A percentile compares a stretch with the other conserved stretches of the same genome.
phyloP scores from a whole-genome alignment of 2,113 vertebrate species.

The Oenanthe melanoleuca region DNA sequence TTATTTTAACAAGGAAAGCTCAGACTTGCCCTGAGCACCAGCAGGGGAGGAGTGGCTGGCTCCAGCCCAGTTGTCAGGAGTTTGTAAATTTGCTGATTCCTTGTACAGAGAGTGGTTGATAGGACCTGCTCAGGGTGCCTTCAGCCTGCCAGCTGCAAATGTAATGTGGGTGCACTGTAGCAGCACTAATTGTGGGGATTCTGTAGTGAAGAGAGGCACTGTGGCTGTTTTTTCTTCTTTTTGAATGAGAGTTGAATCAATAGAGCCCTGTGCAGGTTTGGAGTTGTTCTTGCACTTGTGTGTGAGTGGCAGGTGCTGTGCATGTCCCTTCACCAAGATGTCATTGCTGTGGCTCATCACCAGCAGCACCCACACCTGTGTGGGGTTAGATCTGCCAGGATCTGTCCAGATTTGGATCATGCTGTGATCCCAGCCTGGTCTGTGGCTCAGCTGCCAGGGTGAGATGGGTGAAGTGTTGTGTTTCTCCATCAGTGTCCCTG shows the following conservation, averaged over 20 bases:
- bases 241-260: neutral
- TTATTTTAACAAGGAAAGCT: neutral
- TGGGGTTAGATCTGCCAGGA: neutral
- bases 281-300: neutral
- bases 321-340: neutral
- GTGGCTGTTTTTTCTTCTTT: neutral
- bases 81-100: neutral
- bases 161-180: too few species aligned
- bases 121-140: neutral
- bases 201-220: neutral
- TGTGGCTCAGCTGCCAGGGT: neutral
- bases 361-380: too few species aligned
- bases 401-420: rapidly evolving
- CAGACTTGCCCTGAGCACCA: neutral
- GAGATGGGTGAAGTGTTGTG: neutral
- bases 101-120: neutral
- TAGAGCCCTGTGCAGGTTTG: neutral
- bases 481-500: neutral
- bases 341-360: rapidly evolving
- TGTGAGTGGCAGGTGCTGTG: neutral
- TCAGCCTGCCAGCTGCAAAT: neutral
- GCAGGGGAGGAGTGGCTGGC: neutral
- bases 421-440: neutral
- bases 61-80: neutral
- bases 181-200: neutral